A percentile compares a stretch with the other conserved stretches of the same genome.
Conservation (phyloP, 2,113 vertebrate genomes). For the Odocoileus virginianus region DNA sequence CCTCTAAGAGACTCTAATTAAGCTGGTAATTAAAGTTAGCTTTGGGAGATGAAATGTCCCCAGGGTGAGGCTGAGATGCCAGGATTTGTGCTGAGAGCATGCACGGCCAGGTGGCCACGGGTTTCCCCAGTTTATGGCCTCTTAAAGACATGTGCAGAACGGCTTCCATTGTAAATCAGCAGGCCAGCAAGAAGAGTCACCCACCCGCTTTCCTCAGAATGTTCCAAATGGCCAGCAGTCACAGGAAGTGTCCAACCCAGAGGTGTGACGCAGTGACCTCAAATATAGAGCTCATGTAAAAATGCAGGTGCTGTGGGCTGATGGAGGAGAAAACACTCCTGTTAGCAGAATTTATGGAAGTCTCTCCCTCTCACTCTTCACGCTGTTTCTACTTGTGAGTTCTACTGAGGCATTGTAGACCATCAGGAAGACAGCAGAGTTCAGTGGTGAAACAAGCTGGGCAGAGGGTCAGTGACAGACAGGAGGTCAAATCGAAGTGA, state of each 20-base stretch:
- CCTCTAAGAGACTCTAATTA: constrained; percentile 38
- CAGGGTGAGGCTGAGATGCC: background rate
- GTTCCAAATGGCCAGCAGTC: background rate
- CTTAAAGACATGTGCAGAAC: background rate
- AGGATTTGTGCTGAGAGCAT: background rate
- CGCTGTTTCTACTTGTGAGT: background rate
- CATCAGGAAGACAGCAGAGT: background rate
- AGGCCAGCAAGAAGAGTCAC: background rate
- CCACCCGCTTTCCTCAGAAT: fast-evolving
- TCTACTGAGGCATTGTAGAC: background rate
- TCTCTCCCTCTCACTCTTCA: background rate
- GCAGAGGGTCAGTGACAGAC: background rate
- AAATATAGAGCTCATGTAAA: background rate
- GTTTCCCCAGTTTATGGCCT: background rate
- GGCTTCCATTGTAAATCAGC: constrained; percentile 36
- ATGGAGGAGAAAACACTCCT: background rate
- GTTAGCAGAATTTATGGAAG: background rate
- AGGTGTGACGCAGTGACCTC: background rate
- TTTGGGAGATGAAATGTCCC: background rate
- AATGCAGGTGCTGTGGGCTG: background rate
- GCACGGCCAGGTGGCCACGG: background rate
- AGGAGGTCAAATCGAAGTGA: background rate
- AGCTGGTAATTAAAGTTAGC: constrained; percentile 22
- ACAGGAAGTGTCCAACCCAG: background rate
- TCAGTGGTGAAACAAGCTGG: background rate